Percentiles rank a stretch among this genome's conserved stretches.
These are phyloP conservation scores for Eufriesea mexicana DNA, from an alignment of 1,140 invertebrate species.

Conservation along the genomic window DNA sequence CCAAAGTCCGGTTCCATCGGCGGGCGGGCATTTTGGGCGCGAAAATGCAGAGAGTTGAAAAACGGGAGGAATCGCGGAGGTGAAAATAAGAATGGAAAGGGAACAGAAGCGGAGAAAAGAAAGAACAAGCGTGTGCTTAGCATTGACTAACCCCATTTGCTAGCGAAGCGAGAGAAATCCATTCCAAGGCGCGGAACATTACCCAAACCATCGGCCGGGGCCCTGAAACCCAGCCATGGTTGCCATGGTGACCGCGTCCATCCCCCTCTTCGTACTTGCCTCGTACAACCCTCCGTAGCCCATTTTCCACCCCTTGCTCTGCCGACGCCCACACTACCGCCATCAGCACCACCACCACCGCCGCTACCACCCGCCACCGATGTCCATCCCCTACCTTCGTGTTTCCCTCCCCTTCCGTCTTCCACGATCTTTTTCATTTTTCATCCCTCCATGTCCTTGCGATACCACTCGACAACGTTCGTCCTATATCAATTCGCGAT, in stretches of 20 bases:
- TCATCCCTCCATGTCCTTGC: slow-evolving; percentile 10
- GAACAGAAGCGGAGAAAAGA: slow-evolving; percentile 27
- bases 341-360: slow-evolving; percentile 38
- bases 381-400: slow-evolving; percentile 50
- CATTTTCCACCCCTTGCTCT: slow-evolving; percentile 51
- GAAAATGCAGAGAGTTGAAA: neutral
- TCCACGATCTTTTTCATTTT: slow-evolving; percentile 38
- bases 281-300: slow-evolving; percentile 60
- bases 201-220: slow-evolving; percentile 70
- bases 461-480: slow-evolving; percentile 49
- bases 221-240: slow-evolving; percentile 75
- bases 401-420: slow-evolving; percentile 21
- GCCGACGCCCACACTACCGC: slow-evolving; percentile 44
- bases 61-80: no score
- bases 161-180: slow-evolving; percentile 75
- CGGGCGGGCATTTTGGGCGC: neutral
- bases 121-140: slow-evolving; percentile 63
- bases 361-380: slow-evolving; percentile 32
- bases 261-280: slow-evolving; percentile 63
- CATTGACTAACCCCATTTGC: slow-evolving; percentile 73
- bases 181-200: slow-evolving; percentile 75
- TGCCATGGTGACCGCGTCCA: slow-evolving; percentile 75
- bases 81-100: neutral
- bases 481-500: slow-evolving; percentile 63
- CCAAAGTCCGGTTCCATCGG: neutral